Evolutionary conservation across 1,140 invertebrate genomes (phyloP), one percentile per base, ranked within the genome.

Genomic region (Bombus terrestris): DNA sequence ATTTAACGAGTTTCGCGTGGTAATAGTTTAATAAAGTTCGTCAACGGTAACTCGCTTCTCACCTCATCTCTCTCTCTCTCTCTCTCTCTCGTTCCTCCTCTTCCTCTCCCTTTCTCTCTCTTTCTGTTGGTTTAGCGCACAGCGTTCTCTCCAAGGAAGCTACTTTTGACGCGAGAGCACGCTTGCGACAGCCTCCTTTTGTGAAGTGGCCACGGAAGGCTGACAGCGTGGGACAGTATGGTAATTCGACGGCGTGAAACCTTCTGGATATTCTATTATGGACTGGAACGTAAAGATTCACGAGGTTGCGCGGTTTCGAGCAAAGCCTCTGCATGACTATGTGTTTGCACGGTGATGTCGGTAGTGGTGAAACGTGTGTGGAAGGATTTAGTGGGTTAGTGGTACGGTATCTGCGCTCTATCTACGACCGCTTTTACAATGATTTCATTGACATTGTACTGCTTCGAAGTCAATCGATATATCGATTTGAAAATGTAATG

Each of bases 1-100:
- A 74, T 81, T 81, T 74, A 43, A 83, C 80, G 85, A 86, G 80
- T 83, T 83, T 71, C 41, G 1, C 28, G 64, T 22, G 43, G 73
- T 76, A 75, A 86, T 75, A 75, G 84, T 86, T 81, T 82, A 74
- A 86, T 86, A 74, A 81, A 86, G 69, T 68, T 81, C 59, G 28
- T 66, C 59, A 76, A 64, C 74, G 32, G 35, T 43, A 47, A 77
- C 37, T 12, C 12, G 41, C 32, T 25, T 28, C 32, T 12, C 22
- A 53, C 15, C 32, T 37, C 32, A n/a, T 10, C 1, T 28, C 6
- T 59, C 4, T 10, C 32, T 13, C 35, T 39, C 53, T 75, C 47
- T 37, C 9, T 8, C 13, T 47, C 15, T 10, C 8, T 32, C 22
- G 2, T 18, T 47, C 15, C 15, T 1, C 1, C 47, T 47, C 15